phyloP scores from a whole-genome alignment of 2,888 invertebrate genomes.

The Tethea ocularis region DNA sequence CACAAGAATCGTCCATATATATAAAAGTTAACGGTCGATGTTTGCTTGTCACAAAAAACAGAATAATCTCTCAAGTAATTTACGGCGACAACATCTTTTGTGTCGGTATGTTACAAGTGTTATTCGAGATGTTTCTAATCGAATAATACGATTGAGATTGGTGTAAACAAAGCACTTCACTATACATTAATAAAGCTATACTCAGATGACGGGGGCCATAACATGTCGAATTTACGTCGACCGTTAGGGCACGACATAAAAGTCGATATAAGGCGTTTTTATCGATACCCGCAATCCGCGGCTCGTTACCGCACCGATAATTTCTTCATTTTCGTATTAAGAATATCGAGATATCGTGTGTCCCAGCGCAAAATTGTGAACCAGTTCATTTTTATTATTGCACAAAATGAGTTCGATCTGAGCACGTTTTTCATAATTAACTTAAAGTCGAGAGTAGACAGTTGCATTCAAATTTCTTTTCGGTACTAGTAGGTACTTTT shows the following conservation, averaged over 20 bases:
- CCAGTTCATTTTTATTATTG: slow-evolving; percentile 51
- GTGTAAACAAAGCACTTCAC: slow-evolving; percentile 58
- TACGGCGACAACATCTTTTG: slow-evolving; percentile 46
- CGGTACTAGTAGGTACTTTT: too few relatives aligned
- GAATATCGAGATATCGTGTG: slow-evolving; percentile 33
- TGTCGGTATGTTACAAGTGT: slow-evolving; percentile 46
- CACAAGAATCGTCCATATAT: slow-evolving; percentile 35
- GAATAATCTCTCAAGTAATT: slow-evolving; percentile 49
- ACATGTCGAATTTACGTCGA: slow-evolving; percentile 65
- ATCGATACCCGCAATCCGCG: slow-evolving; percentile 64
- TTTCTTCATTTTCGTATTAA: slow-evolving; percentile 70
- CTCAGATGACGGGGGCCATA: slow-evolving; percentile 48
- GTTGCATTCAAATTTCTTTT: background rate
- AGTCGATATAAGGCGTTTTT: slow-evolving; percentile 69
- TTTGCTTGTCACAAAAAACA: slow-evolving; percentile 41
- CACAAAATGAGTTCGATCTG: slow-evolving; percentile 37
- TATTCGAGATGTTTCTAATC: slow-evolving; percentile 46
- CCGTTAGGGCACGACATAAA: slow-evolving; percentile 65
- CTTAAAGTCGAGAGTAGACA: slow-evolving; percentile 24
- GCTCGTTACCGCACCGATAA: slow-evolving; percentile 64
- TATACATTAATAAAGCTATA: slow-evolving; percentile 69
- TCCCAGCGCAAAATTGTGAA: slow-evolving; percentile 43
- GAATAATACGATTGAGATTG: slow-evolving; percentile 45
- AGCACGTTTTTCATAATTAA: slow-evolving; percentile 44
- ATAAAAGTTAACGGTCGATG: slow-evolving; percentile 42